Base-by-base conservation (phyloP, 2,797 vertebrate genomes). In the Halcyon badia region DNA sequence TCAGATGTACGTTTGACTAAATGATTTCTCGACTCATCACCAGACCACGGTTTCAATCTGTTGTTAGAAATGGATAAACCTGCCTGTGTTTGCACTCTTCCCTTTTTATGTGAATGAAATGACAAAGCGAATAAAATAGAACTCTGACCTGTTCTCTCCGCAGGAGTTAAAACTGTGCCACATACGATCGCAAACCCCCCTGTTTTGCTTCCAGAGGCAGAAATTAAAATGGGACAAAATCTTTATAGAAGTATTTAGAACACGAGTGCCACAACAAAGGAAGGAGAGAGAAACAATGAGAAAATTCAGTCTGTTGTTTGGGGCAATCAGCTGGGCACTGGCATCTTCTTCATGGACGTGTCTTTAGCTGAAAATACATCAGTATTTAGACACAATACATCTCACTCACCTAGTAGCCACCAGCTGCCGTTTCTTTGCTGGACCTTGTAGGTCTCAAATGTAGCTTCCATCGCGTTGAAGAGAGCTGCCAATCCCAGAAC, bases 21-120 rank as follows among this genome's bases (percentile, higher is more conserved):
- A 88, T 78, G 19, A 83, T 69, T 94, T 92, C 72, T 68, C 71
- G 70, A 2, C 78, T 90, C 51, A 51, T 31, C 57, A 57, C 14
- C 3, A 5, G 41, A 65, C 17, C 28, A 15, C 1, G 39, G 68
- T 33, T 89, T 71, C 70, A 81, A 10, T 56, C 30, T 54, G 13
- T 35, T 80, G 19, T 35, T 73, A 76, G 49, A 79, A 48, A 61
- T 7, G 1, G 66, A n/a, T n/a, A 79, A 72, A 60, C 11, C 20
- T 57, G 44, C 57, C 31, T 28, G 9, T n/a, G 68, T 76, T 51
- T 86, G 42, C 22, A 30, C 25, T 82, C 35, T 30, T 70, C 11
- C 6, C 3, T 39, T 87, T 72, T 60, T 39, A 49, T 5, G 16
- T 37, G 48, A 62, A 46, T 52, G 37, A 52, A 72, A 90, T 51